Base-by-base conservation (phyloP, 2,888 invertebrate species). In the Yponomeuta plumbellus region DNA sequence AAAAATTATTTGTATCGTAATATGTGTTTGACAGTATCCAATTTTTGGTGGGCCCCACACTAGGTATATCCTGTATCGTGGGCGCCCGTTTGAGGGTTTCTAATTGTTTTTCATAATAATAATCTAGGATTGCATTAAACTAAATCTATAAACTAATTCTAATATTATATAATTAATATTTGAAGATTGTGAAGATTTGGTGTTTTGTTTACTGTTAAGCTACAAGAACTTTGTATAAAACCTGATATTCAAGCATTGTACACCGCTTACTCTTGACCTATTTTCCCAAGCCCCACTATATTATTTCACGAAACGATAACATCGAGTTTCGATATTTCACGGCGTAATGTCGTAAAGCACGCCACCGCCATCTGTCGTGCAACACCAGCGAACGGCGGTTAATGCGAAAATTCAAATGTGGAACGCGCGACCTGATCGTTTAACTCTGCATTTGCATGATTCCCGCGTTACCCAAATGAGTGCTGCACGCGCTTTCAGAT, bases 381-480 rank as follows among this genome's bases (percentile, higher is more conserved):
- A 65, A 57, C 61, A 65, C 40, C 52, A 73, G 40, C 68, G 71
- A 71, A 68, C 68, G 65, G 72, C 68, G 66, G 73, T 74, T 71
- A 63, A 73, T 75, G 72, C 68, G 69, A 68, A 70, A 69, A 72
- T 75, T 72, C 66, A 72, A 75, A 73, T 71, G 66, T 66, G 61
- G 67, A 20, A 10, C 26, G 17, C 61, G 61, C 11, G 67, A 63
- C 68, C 67, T 65, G 71, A 71, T 73, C 21, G 20, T 75, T 71
- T 71, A 68, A 66, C 66, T 63, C 63, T 70, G 70, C 71, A 52
- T 77, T 76, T 76, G 69, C 75, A 76, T 78, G 73, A 72, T 75
- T 73, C 72, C 71, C 72, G 69, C 73, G 73, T 76, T 75, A 67
- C 68, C 69, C 70, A 76, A 76, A 76, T 76, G 72, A 75, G 73